Base-by-base conservation (phyloP, 1,140 invertebrate species). In the Popillia japonica region DNA sequence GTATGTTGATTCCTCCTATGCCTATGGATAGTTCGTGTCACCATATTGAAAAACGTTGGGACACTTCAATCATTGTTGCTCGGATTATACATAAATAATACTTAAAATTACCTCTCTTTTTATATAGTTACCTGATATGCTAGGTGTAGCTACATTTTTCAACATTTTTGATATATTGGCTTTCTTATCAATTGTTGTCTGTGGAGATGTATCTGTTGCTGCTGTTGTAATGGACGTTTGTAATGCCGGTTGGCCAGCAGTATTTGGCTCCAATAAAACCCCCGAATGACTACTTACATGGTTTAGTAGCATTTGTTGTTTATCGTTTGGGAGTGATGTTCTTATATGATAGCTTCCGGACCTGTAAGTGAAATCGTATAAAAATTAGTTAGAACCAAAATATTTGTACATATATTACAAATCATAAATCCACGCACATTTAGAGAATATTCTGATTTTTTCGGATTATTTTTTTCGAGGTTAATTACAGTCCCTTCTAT, bases 81-180 rank as follows among this genome's bases (percentile, higher is more conserved):
- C 14, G 8, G 41, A 42, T 0, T 42, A 0, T 42, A 42, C 41
- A n/a, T 42, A 42, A n/a, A 78, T 80, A 61, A 61, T 61, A 61
- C n/a, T n/a, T n/a, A n/a, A n/a, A n/a, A n/a, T n/a, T n/a, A n/a
- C n/a, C n/a, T n/a, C n/a, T n/a, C n/a, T 83, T 6, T 68, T 14
- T 68, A 68, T 20, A 68, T 68, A 20, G 17, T 68, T 68, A 90
- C 90, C 90, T 78, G 90, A 91, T 42, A 91, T 86, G 83, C 90
- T 91, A 61, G 90, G 89, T 14, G 88, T 88, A 41, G 90, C 88
- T 20, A 88, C 87, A 14, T 88, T 84, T 72, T 88, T 85, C n/a
- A 88, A 79, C 61, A 85, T 80, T 80, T 87, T 87, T 8, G 86
- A 82, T 20, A 87, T 75, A 77, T 80, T 85, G 6, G 87, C 72